Base-by-base conservation (phyloP, 2,113 vertebrate genomes). In the Lipophrys pholis region DNA sequence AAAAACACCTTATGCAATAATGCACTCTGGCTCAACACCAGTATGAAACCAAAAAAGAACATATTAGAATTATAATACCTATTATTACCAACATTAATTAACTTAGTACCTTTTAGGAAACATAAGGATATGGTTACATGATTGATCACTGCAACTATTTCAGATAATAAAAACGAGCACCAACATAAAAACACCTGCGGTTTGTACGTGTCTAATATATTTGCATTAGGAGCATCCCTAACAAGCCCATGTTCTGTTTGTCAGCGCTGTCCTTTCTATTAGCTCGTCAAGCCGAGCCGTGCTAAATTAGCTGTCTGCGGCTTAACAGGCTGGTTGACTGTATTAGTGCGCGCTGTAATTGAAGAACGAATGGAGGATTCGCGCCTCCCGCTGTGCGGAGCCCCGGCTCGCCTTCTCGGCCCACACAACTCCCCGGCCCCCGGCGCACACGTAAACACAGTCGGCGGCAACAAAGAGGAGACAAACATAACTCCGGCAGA, bases 301-400 rank as follows among this genome's bases (percentile, higher is more conserved):
- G 46, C 55, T 73, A 62, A 83, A 83, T 80, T 69, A 78, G 53
- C 74, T 64, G 77, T 84, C 62, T 80, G 77, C 52, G 68, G 67
- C 53, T 78, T 67, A 78, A 79, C 64, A 58, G 50, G 50, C 71
- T 56, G 56, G 59, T 65, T 60, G 77, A 56, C 62, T 72, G 62
- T 64, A 73, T 80, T 83, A 81, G 62, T 4, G 40, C 54, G 16
- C 30, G 1, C 15, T 42, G 58, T 78, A 68, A 80, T 76, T 79
- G 63, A 73, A 43, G 36, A 69, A 48, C 0, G 35, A 56, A 56
- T 36, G 42, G 69, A 52, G n/a, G 64, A 80, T 56, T 11, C 40
- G 64, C 50, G 43, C 53, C 17, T 75, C 71, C 80, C 3, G 55
- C 69, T 52, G 71, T 65, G 78, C 12, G 1, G 45, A 73, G 49